Conservation (phyloP, 2,113 vertebrate species). For the Nesogale talazaci region DNA sequence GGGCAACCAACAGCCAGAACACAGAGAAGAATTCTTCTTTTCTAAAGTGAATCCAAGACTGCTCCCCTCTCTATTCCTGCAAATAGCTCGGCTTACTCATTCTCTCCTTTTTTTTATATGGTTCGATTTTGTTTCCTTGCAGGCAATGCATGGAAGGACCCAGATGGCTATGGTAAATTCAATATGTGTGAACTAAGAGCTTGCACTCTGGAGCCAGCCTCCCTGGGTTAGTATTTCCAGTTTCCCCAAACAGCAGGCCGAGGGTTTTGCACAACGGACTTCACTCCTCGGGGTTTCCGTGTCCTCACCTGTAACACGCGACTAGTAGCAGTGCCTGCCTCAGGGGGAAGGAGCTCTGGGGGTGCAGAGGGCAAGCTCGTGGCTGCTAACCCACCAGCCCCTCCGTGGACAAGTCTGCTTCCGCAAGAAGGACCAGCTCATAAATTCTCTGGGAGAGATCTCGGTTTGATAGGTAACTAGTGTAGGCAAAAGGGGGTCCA, state of each 20-base stretch:
- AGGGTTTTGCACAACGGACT: no score
- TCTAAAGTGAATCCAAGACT: background rate
- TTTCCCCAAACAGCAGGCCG: background rate
- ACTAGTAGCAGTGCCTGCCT: background rate
- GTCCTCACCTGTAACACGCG: background rate
- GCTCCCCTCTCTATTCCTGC: background rate
- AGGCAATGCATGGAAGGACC: background rate
- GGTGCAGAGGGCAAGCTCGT: background rate
- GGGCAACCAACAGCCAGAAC: background rate
- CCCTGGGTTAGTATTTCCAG: accelerated
- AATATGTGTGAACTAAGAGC: no score
- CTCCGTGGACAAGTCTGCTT: background rate
- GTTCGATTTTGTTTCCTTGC: background rate
- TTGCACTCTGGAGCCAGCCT: background rate
- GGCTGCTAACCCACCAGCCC: background rate
- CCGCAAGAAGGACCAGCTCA: background rate
- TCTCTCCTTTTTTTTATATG: background rate
- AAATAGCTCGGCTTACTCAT: background rate
- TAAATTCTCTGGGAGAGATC: background rate
- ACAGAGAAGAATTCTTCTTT: background rate
- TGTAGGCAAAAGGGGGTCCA: no score
- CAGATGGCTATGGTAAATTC: background rate
- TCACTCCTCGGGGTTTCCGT: background rate
- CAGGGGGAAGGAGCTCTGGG: background rate
- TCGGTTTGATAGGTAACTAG: no score